Conservation (phyloP, 2,113 vertebrate genomes). For the Pitta sordida region DNA sequence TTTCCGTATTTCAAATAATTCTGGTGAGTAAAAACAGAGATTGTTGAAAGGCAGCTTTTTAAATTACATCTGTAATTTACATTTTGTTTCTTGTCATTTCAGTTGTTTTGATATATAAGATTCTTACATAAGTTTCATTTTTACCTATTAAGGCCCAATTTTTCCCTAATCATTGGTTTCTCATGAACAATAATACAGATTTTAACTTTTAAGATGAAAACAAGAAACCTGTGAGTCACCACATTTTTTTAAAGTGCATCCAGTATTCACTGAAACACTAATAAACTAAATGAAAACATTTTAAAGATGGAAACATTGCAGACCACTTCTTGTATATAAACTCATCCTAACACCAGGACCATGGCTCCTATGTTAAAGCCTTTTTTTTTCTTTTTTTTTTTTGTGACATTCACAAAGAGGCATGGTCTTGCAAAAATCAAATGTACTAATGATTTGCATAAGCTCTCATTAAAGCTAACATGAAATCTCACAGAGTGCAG, state of each 20-base stretch:
- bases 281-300: neutral
- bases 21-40: constrained; percentile 61
- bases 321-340: neutral
- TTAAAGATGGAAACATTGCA: neutral
- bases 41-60: neutral
- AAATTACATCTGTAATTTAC: neutral
- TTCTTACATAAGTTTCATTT: neutral
- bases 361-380: neutral
- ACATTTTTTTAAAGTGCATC: neutral
- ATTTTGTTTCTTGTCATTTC: neutral
- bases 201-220: neutral
- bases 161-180: neutral
- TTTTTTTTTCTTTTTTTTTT: neutral
- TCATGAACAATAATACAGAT: accelerated
- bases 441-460: neutral
- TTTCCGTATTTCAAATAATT: constrained; percentile 86
- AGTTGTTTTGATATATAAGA: neutral
- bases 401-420: neutral
- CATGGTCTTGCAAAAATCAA: neutral
- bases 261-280: neutral
- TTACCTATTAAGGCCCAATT: neutral
- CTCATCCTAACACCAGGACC: neutral
- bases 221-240: neutral
- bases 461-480: neutral
- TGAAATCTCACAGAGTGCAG: neutral